A percentile compares a stretch with the other conserved stretches of the same genome.
phyloP scores from a whole-genome alignment of 2,113 vertebrate species.

The Loxodonta africana region DNA sequence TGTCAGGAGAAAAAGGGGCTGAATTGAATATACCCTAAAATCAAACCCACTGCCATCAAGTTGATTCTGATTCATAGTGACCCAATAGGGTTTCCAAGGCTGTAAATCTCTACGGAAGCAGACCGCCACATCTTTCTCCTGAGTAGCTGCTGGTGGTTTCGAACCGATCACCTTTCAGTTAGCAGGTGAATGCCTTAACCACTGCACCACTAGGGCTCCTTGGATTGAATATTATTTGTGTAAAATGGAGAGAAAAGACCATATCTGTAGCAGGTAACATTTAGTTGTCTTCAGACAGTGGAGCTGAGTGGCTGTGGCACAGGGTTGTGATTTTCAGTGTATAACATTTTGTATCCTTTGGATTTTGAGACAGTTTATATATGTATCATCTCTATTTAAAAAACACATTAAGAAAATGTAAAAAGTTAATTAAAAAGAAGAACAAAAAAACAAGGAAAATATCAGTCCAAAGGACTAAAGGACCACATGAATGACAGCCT shows the following conservation, averaged over 20 bases:
- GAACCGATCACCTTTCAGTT: no score
- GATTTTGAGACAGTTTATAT: background rate
- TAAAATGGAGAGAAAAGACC: conserved; percentile 28
- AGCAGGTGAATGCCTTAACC: no score
- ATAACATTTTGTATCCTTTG: background rate
- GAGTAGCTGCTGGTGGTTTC: no score
- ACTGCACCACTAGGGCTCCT: no score
- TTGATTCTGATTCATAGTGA: no score
- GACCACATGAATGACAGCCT: no score
- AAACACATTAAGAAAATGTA: background rate
- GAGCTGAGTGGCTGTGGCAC: background rate
- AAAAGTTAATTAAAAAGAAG: background rate
- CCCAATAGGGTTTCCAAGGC: no score
- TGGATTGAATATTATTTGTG: background rate
- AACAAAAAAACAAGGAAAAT: background rate
- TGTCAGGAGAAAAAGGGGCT: background rate
- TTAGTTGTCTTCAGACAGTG: background rate
- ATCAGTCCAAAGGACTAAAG: no score
- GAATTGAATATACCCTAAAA: background rate
- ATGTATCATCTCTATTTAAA: background rate
- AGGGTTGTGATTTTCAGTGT: background rate
- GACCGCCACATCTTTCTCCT: no score
- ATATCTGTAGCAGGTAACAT: background rate
- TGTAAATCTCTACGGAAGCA: no score
- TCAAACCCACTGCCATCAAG: no score